phyloP scores from a whole-genome alignment of 2,113 vertebrate genomes.

The Machaerirhynchus nigripectus region DNA sequence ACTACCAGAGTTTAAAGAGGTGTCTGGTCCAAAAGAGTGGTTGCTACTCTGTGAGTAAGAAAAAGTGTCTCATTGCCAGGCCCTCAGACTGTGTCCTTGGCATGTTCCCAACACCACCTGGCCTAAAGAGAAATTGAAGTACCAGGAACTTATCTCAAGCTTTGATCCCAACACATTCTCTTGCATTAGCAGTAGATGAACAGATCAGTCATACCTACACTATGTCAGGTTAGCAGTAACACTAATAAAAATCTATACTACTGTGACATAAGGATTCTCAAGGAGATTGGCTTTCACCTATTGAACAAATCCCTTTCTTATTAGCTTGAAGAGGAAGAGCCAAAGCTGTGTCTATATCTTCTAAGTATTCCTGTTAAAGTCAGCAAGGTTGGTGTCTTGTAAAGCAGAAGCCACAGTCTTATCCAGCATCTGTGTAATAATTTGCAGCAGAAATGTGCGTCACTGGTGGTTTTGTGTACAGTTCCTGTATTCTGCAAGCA shows the following conservation, averaged over 20 bases:
- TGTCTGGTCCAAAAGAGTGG: neutral
- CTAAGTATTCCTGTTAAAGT: neutral
- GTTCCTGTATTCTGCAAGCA: neutral
- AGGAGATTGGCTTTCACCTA: conserved; percentile 16
- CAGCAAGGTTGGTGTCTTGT: neutral
- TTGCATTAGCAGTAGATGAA: conserved; percentile 30
- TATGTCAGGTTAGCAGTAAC: neutral
- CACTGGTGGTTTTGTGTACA: conserved; percentile 10
- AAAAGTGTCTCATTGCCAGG: neutral
- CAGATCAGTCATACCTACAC: conserved; percentile 28
- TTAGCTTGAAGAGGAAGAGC: neutral
- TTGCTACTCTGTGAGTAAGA: neutral
- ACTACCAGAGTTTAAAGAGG: neutral
- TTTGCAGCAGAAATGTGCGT: neutral
- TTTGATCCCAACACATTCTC: conserved; percentile 11
- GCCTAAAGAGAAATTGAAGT: conserved; percentile 13
- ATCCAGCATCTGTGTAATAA: neutral
- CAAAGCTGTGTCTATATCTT: neutral
- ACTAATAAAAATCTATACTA: conserved; percentile 39
- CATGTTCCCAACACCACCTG: neutral
- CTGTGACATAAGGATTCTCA: conserved; percentile 24
- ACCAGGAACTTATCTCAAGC: neutral
- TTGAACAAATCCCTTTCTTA: neutral
- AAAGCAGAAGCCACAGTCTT: neutral
- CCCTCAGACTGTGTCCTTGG: conserved; percentile 6